Percentiles rank a stretch among this genome's conserved stretches.
Conservation (phyloP, 2,797 vertebrate genomes). For the Poeciliopsis turneri region DNA sequence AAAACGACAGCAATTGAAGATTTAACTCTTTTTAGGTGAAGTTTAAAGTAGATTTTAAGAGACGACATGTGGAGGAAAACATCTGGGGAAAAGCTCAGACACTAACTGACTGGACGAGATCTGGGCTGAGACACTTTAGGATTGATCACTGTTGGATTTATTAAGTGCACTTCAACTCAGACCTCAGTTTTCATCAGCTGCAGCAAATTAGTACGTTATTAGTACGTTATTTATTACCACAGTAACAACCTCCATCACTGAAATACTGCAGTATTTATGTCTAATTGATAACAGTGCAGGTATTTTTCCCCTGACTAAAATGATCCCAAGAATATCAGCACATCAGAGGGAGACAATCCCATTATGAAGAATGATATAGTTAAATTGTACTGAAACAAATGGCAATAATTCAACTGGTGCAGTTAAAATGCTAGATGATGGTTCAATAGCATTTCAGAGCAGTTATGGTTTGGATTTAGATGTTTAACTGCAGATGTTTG, state of each 20-base stretch:
- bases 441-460: not conserved
- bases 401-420: not conserved
- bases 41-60: not conserved
- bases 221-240: not conserved
- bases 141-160: not conserved
- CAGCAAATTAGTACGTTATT: not conserved
- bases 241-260: not conserved
- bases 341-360: not conserved
- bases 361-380: not conserved
- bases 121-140: not conserved
- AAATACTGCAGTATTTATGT: not conserved
- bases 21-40: not conserved
- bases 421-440: not conserved
- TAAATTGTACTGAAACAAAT: not conserved
- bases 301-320: not conserved
- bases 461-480: not conserved
- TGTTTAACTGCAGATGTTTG: not conserved
- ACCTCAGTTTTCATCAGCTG: not conserved
- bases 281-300: not conserved
- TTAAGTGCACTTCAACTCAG: not conserved
- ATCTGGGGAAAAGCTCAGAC: not conserved
- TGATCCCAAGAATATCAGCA: not conserved
- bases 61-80: not conserved
- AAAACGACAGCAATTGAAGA: not conserved
- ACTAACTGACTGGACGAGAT: not conserved